Base-by-base conservation (phyloP, 2,113 vertebrate genomes). In the Gasterosteus nipponicus region DNA sequence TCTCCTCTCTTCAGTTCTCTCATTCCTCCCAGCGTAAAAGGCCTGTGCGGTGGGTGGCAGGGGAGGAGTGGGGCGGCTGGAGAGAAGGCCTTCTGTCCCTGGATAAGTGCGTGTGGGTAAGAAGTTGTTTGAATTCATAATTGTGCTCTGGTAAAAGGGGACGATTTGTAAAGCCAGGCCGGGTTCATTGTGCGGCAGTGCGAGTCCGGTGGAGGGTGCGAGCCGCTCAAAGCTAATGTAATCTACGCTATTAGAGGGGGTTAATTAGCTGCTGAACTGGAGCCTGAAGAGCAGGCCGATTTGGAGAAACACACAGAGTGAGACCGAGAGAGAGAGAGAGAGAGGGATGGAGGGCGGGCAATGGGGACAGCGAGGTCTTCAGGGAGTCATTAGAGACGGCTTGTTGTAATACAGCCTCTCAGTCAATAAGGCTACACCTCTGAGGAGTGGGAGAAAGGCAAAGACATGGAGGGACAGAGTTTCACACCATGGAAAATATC, bases 111-210 rank as follows among this genome's bases (percentile, higher is more conserved):
- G 92, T 92, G 91, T 90, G 93, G 92, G 94, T 94, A 94, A 94
- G 92, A 92, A 93, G 92, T 93, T 92, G 92, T 94, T 94, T 95
- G 94, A 95, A 95, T 95, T 94, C 93, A 95, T 95, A 95, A 95
- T 94, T 94, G 94, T 93, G 91, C 86, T 93, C 91, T 90, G 89
- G 86, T 94, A 91, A 94, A 94, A 92, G 91, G 88, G 86, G 87
- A 90, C 22, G 92, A 94, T 94, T 95, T 95, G 94, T 95, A 94
- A 95, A 95, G 93, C 94, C 91, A 94, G 94, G 91, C 93, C 75
- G 87, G 85, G 87, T 91, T 93, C 94, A 94, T 95, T 95, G 94
- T 95, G 93, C 89, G 88, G 89, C 87, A 83, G 89, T 90, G 89
- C 79, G 84, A 92, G 93, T 94, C 91, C 92, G 83, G 93, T 85